Base-by-base conservation (phyloP, 2,888 invertebrate species). In the Bombylius major region DNA sequence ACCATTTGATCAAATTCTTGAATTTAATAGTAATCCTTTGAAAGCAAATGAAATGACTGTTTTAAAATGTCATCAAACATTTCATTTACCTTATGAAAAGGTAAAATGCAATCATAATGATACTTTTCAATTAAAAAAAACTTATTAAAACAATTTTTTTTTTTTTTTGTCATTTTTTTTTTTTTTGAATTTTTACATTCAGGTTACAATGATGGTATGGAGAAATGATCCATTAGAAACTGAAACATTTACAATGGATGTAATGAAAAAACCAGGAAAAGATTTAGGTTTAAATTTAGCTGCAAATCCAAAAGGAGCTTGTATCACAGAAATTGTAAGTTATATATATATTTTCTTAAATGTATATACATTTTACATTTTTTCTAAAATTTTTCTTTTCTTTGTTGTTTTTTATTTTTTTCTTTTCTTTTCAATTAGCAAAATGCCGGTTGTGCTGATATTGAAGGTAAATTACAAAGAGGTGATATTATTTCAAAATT, bases 1-100 rank as follows among this genome's bases (percentile, higher is more conserved):
- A 72, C 84, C 90, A 0, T 97, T 94, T 23, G 99, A 99, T 76
- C 94, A 95, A 76, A 87, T 99, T 65, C 72, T 94, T 49, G 94
- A 94, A 67, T 88, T 95, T 57, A 92, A 92, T 66, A 84, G 85
- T 44, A 79, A 82, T 47, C 82, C 84, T 57, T 50, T 73, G 33
- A 86, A 94, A 67, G 84, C 88, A 63, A 85, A 88, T 63, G 86
- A 87, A 62, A 87, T 91, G 73, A 86, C 90, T 51, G 83, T 92
- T 66, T 86, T 88, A 61, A 83, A 88, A 69, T 87, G 95, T 48
- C 85, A 89, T 62, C 82, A 89, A 64, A 79, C 84, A 56, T 82
- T 98, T 64, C 82, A 95, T 67, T 87, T 91, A 76, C 87, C 87
- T 56, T 85, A 88, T 63, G 83, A 87, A 60, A 84, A 84, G 72